These are phyloP conservation scores for Arenicola marina DNA, from an alignment of 2,888 invertebrate genomes.

Conservation along the genomic window DNA sequence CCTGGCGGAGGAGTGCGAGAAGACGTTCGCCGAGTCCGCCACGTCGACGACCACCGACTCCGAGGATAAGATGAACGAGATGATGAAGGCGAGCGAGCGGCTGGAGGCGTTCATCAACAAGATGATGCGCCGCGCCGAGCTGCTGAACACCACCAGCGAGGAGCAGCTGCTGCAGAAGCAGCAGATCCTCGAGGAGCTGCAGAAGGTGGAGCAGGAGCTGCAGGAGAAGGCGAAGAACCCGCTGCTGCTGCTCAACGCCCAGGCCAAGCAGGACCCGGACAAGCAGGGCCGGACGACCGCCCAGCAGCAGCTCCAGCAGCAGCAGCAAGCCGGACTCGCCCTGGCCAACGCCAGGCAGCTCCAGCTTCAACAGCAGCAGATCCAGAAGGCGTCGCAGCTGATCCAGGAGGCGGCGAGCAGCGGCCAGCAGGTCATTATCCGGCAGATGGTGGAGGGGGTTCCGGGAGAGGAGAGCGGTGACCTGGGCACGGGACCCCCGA, in stretches of 20 bases:
- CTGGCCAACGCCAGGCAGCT: neutral
- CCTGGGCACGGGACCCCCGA: neutral
- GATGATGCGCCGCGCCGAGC: constrained; percentile 59
- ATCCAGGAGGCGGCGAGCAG: neutral
- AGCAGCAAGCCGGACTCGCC: neutral
- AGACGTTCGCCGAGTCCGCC: constrained; percentile 4
- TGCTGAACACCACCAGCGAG: constrained; percentile 58
- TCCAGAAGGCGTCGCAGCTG: neutral
- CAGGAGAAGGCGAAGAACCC: constrained; percentile 67
- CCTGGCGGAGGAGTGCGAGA: constrained; percentile 14
- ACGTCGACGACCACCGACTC: neutral
- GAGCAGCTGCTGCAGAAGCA: constrained; percentile 73
- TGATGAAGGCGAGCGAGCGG: constrained; percentile 53
- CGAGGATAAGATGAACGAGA: constrained; percentile 4
- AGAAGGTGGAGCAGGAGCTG: constrained; percentile 74
- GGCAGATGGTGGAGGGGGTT: neutral
- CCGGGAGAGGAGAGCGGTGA: neutral
- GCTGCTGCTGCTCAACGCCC: constrained; percentile 47
- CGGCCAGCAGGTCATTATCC: neutral
- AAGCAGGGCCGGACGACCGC: neutral
- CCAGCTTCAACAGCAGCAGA: neutral
- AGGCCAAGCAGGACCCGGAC: constrained; percentile 12
- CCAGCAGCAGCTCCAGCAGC: constrained; percentile 17
- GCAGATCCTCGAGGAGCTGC: constrained; percentile 71
- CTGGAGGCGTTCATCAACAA: constrained; percentile 60